phyloP scores from a whole-genome alignment of 2,797 vertebrate species.

The Sebastes trivittatus region DNA sequence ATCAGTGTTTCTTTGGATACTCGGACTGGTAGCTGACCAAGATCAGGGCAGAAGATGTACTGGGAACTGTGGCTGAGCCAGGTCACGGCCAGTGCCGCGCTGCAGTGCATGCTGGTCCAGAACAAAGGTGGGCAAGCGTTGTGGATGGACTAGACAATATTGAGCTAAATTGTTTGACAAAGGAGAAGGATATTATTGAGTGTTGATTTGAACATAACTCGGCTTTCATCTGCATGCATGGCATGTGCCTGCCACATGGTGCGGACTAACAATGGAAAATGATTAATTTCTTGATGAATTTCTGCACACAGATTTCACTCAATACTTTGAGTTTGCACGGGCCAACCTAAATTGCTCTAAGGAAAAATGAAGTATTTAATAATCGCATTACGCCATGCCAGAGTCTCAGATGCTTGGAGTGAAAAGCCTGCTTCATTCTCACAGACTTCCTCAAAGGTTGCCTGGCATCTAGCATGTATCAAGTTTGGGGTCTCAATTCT shows the following conservation, averaged over 20 bases:
- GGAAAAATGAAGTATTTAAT: not conserved
- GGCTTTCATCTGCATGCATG: not conserved
- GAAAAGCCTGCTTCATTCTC: not conserved
- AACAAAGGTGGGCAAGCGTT: conserved; percentile 81
- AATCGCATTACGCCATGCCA: not conserved
- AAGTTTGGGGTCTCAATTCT: not conserved
- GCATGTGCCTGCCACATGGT: conserved; percentile 23
- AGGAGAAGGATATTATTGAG: not conserved
- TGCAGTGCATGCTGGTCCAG: conserved; percentile 79
- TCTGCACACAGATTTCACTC: not conserved
- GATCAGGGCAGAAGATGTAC: conserved; percentile 71
- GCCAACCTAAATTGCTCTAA: not conserved
- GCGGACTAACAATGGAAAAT: not conserved
- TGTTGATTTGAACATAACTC: not conserved
- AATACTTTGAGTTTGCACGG: not conserved
- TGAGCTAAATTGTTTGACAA: not conserved
- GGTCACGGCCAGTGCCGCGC: conserved; percentile 76
- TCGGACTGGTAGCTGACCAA: conserved; percentile 12
- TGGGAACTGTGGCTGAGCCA: conserved; percentile 87
- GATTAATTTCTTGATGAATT: not conserved
- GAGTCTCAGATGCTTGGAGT: not conserved
- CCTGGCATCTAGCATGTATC: not conserved
- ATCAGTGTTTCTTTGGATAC: conserved; percentile 31
- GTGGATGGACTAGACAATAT: not conserved
- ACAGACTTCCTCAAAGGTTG: not conserved